These are phyloP conservation scores for Junonia oenone DNA, from an alignment of 2,888 invertebrate species.

Conservation along the genomic window DNA sequence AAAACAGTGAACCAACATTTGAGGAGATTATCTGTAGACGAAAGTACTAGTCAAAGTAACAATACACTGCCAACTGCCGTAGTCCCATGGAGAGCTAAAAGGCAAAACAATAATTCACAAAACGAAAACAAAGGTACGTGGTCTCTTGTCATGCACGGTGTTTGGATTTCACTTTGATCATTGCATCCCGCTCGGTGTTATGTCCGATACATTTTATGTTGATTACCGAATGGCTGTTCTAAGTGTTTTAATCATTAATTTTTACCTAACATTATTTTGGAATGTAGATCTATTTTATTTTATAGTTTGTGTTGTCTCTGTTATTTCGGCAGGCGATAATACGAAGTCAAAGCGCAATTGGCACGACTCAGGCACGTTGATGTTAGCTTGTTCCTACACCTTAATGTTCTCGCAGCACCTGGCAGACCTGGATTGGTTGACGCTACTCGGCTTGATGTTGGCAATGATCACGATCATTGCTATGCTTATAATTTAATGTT, in stretches of 20 bases:
- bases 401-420: constrained; percentile 85
- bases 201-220: constrained; percentile 14
- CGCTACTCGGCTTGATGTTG: constrained; percentile 86
- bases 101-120: constrained; percentile 68
- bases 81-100: constrained; percentile 72
- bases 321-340: constrained; percentile 68
- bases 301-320: constrained; percentile 41
- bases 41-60: constrained; percentile 63
- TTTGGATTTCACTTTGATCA: constrained; percentile 69
- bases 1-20: constrained; percentile 68
- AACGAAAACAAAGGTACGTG: constrained; percentile 75
- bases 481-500: constrained; percentile 78
- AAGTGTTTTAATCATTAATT: constrained; percentile 26
- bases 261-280: constrained; percentile 27
- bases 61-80: constrained; percentile 64
- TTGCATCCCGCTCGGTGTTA: constrained; percentile 52
- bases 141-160: constrained; percentile 66
- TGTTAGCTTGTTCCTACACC: constrained; percentile 88
- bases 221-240: constrained; percentile 11
- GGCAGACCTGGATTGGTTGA: constrained; percentile 86
- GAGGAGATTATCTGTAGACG: constrained; percentile 63
- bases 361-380: constrained; percentile 83
- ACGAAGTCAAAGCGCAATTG: constrained; percentile 74
- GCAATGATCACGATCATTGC: constrained; percentile 86
- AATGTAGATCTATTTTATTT: constrained; percentile 24